Evolutionary conservation across 2,888 invertebrate species (phyloP).

Genomic region (Lepidochrysops patricia): DNA sequence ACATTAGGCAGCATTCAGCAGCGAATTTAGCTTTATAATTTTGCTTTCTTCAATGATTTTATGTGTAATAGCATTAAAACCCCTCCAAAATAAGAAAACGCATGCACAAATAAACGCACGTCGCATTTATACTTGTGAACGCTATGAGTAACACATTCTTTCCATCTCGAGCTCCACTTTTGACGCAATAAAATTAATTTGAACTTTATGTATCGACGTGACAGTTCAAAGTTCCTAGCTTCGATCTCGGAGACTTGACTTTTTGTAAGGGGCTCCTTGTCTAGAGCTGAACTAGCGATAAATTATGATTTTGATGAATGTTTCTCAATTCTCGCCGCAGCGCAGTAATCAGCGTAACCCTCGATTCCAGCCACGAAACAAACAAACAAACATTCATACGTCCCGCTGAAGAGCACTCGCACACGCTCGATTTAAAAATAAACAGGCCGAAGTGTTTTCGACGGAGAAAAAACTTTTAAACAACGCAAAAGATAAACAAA

Average conservation of each 20-base stretch:
- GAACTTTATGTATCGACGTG: background rate
- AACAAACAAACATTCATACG: slow-evolving; percentile 46
- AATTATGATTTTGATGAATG: slow-evolving; percentile 14
- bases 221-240: background rate
- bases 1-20: background rate
- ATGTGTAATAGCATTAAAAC: background rate
- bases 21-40: background rate
- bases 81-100: background rate
- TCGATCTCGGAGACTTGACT: background rate
- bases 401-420: slow-evolving; percentile 46
- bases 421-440: slow-evolving; percentile 57
- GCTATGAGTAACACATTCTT: slow-evolving; percentile 3
- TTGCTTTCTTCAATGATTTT: background rate
- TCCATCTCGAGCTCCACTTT: background rate
- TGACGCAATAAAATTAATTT: background rate
- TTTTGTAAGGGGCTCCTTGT: slow-evolving; percentile 1
- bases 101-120: background rate
- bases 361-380: slow-evolving; percentile 30
- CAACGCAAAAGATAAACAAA: slow-evolving; percentile 30
- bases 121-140: background rate
- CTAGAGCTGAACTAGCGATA: slow-evolving; percentile 1
- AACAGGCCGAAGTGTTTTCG: slow-evolving; percentile 55
- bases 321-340: slow-evolving; percentile 17
- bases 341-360: slow-evolving; percentile 37
- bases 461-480: slow-evolving; percentile 42